These are phyloP conservation scores for Alca torda DNA, from an alignment of 2,797 vertebrate genomes.

Conservation along the genomic window DNA sequence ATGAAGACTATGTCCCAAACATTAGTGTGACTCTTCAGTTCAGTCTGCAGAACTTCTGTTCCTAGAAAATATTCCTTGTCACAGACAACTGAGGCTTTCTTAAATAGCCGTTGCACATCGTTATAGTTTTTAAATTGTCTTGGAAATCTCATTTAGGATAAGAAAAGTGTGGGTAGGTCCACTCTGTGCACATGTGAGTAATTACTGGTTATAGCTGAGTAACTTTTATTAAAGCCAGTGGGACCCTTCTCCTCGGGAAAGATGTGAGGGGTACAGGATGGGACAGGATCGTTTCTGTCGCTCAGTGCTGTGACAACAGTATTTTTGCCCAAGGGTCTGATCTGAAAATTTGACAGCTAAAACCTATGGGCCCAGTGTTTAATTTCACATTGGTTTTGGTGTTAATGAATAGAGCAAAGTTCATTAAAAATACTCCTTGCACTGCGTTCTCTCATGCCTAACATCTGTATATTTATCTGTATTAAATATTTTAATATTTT, in stretches of 20 bases:
- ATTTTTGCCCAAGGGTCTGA: not conserved
- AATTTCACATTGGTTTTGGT: not conserved
- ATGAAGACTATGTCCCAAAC: conserved; percentile 2
- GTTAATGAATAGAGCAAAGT: not conserved
- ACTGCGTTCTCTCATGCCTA: not conserved
- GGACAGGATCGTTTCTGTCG: not conserved
- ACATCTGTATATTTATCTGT: not conserved
- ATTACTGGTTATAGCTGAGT: not conserved
- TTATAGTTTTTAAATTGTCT: not conserved
- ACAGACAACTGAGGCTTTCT: not conserved
- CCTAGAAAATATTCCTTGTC: not conserved
- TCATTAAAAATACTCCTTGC: not conserved
- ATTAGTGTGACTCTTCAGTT: not conserved
- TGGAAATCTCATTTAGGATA: not conserved
- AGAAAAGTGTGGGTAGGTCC: not conserved
- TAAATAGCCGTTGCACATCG: not conserved
- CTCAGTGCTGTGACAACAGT: not conserved
- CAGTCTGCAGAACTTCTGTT: not conserved
- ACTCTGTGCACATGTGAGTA: not conserved
- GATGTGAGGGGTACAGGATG: not conserved
- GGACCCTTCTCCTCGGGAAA: not conserved
- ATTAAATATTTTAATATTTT: not conserved
- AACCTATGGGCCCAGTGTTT: not conserved
- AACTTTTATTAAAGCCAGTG: not conserved
- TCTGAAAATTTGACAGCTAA: not conserved